A percentile compares a stretch with the other conserved stretches of the same genome.
Conservation (phyloP, 2,888 invertebrate species). For the Orgyia antiqua region DNA sequence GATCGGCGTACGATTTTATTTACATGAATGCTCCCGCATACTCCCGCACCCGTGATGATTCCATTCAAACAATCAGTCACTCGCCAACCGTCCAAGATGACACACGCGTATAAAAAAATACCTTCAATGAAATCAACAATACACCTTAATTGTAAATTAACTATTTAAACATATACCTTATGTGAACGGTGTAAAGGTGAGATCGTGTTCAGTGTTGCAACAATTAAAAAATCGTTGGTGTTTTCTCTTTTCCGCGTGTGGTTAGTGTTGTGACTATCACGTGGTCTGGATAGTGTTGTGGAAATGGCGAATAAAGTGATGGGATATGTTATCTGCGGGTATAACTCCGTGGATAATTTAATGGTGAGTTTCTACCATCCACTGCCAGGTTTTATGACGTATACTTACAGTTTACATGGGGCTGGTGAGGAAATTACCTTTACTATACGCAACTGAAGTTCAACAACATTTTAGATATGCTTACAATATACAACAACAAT, state of each 20-base stretch:
- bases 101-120: slow-evolving; percentile 24
- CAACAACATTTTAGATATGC: too few relatives aligned
- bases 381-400: too few relatives aligned
- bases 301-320: slow-evolving; percentile 71
- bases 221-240: slow-evolving; percentile 23
- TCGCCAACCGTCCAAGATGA: slow-evolving; percentile 24
- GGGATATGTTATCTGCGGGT: slow-evolving; percentile 80
- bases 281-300: slow-evolving; percentile 13
- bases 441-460: too few relatives aligned
- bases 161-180: slow-evolving; percentile 18
- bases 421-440: too few relatives aligned
- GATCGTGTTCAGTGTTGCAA: slow-evolving; percentile 14
- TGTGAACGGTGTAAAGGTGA: slow-evolving; percentile 16
- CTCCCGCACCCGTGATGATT: slow-evolving; percentile 21
- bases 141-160: slow-evolving; percentile 20
- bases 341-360: slow-evolving; percentile 77
- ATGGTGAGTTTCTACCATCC: slow-evolving; percentile 72
- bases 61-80: slow-evolving; percentile 27
- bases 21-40: slow-evolving; percentile 26
- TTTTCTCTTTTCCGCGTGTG: slow-evolving; percentile 24
- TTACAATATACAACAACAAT: too few relatives aligned
- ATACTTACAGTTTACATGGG: too few relatives aligned
- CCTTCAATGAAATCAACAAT: slow-evolving; percentile 14
- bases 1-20: slow-evolving; percentile 26
- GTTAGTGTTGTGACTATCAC: slow-evolving; percentile 18